Evolutionary conservation across 1,140 invertebrate species (phyloP).

Genomic region (Papilio polyxenes): DNA sequence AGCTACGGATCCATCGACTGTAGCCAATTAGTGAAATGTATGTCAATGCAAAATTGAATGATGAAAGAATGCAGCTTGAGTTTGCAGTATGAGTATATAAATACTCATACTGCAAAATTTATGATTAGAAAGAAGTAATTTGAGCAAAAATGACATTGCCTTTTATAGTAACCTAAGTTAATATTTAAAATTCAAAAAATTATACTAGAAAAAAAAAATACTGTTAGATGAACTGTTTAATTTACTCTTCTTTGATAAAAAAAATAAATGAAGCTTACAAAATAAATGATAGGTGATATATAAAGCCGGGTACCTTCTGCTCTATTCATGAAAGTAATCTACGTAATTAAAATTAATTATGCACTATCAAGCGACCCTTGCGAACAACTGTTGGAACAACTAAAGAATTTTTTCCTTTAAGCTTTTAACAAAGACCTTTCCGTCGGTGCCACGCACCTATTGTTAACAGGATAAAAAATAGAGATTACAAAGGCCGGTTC

Average conservation of each 20-base stretch:
- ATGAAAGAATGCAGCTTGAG: not conserved
- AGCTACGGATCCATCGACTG: not conserved
- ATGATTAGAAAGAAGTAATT: no score
- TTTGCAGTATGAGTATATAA: not conserved
- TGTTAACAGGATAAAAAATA: slow-evolving; percentile 31
- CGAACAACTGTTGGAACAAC: not conserved
- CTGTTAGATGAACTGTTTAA: no score
- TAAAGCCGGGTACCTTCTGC: slow-evolving; percentile 7
- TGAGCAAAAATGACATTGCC: no score
- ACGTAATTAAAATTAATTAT: slow-evolving; percentile 28
- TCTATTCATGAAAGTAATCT: slow-evolving; percentile 27
- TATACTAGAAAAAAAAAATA: no score
- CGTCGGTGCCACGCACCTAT: slow-evolving; percentile 28
- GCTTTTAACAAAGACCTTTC: slow-evolving; percentile 27
- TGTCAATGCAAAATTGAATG: not conserved
- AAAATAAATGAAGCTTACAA: not conserved
- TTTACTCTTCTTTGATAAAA: not conserved
- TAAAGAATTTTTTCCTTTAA: slow-evolving; percentile 29
- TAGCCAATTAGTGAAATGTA: not conserved
- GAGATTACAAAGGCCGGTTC: not conserved
- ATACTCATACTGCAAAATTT: no score
- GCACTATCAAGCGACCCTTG: slow-evolving; percentile 14
- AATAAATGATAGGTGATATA: slow-evolving; percentile 17
- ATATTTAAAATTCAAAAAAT: no score
- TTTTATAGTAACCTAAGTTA: no score